Conservation (phyloP, 1,140 invertebrate species). For the Batillaria attramentaria region DNA sequence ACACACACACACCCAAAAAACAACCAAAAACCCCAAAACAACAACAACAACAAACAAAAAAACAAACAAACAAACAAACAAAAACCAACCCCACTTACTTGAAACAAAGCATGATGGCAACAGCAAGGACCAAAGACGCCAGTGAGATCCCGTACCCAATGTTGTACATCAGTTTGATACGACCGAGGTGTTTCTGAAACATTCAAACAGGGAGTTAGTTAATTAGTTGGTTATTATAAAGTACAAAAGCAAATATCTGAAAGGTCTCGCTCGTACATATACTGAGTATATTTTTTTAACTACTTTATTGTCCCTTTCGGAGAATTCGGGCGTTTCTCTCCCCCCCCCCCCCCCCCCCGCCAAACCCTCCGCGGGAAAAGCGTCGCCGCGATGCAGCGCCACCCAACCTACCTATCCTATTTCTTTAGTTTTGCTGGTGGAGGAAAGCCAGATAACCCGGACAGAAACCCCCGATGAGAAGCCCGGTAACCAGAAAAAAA, state of each 20-base stretch:
- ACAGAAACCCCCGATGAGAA: no score
- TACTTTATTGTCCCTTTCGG: background rate
- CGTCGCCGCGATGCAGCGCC: background rate
- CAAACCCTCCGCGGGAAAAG: background rate
- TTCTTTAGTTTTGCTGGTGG: no score
- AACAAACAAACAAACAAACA: background rate
- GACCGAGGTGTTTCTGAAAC: slow-evolving; percentile 76
- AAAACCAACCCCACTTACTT: slow-evolving; percentile 76
- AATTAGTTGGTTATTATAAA: background rate
- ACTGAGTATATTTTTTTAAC: background rate
- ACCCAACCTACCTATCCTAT: no score
- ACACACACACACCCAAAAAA: background rate
- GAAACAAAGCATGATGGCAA: slow-evolving; percentile 79
- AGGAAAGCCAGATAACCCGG: no score
- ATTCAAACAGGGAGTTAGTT: background rate
- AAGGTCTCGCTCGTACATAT: background rate
- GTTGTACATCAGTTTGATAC: slow-evolving; percentile 78
- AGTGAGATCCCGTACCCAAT: slow-evolving; percentile 82
- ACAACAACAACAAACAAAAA: background rate
- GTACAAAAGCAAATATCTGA: background rate
- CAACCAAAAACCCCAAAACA: no score
- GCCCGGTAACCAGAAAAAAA: no score
- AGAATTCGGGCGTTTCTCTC: background rate
- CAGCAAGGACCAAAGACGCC: slow-evolving; percentile 78
- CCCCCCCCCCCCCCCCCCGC: background rate